Evolutionary conservation across 92 coral and sea anemone species (phyloP), one percentile per base, ranked within the genome.

Genomic region (Chrysogorgia sp.): DNA sequence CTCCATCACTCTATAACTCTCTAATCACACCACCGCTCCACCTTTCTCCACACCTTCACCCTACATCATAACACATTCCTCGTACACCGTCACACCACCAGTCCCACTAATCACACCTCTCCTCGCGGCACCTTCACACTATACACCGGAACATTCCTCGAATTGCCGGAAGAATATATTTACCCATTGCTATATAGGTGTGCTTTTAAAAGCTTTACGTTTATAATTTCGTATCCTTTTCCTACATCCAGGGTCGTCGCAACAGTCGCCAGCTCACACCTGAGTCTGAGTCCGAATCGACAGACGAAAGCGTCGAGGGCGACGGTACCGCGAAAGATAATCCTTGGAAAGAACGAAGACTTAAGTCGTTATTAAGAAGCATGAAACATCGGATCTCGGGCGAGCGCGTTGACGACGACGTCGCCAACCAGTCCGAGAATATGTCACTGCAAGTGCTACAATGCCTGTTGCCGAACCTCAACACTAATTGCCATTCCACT

Each of bases 291-390:
- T 3, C 32, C 17, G 63, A 13, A 23, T 23, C 63, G 6, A 1
- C 63, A 14, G 63, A 3, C 30, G 63, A 57, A 15, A 47, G 53
- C n/a, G 53, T 7, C 53, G 53, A 47, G 10, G 79, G 40, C 32
- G 65, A 35, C 3, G 62, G 12, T 6, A 24, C 60, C 9, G 34
- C 15, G 14, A 9, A 2, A 0, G 2, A 13, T 12, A 33, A 35
- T 28, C 59, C 76, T 45, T 72, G 79, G 79, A 58, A 65, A 4
- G 79, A 72, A 19, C 64, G 79, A n/a, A 53, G 65, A 10, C 58
- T 72, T 32, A 53, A 72, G 19, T 72, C 79, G 7, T 72, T 72
- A n/a, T 65, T 72, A 3, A 30, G 20, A 1, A 72, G 79, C 37
- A 72, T 72, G n/a, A 72, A 72, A 43, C 1, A 1, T 29, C 79